These are phyloP conservation scores for Nyleta sp. DNA, from an alignment of 2,888 invertebrate genomes.

Conservation along the genomic window DNA sequence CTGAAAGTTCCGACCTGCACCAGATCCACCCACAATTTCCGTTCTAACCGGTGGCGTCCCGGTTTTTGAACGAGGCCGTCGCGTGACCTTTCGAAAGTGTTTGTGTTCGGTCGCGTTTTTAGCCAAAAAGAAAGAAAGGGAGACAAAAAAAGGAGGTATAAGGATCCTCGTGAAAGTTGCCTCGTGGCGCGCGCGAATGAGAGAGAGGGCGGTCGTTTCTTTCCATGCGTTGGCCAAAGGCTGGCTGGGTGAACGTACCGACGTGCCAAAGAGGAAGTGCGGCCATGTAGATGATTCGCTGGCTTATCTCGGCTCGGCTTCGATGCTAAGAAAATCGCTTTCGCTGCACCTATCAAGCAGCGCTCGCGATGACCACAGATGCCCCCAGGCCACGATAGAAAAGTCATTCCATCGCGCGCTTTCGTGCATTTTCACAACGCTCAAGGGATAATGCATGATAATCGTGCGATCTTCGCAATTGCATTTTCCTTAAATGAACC, in stretches of 20 bases:
- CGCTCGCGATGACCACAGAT: slow-evolving; percentile 69
- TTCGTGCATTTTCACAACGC: slow-evolving; percentile 60
- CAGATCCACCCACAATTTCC: slow-evolving; percentile 44
- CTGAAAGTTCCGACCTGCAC: no score
- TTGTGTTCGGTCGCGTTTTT: slow-evolving; percentile 61
- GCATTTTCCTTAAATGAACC: slow-evolving; percentile 51
- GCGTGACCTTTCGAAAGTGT: slow-evolving; percentile 74
- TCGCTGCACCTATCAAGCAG: slow-evolving; percentile 66
- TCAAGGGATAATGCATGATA: slow-evolving; percentile 47
- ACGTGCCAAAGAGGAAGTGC: slow-evolving; percentile 60
- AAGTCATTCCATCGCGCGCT: slow-evolving; percentile 49
- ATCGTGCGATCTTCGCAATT: slow-evolving; percentile 38
- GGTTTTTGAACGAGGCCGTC: slow-evolving; percentile 75
- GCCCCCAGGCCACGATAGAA: slow-evolving; percentile 65
- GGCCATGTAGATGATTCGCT: slow-evolving; percentile 58
- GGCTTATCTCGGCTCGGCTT: slow-evolving; percentile 53
- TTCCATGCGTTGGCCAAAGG: slow-evolving; percentile 67
- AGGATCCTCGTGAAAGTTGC: slow-evolving; percentile 75
- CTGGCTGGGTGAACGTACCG: slow-evolving; percentile 60
- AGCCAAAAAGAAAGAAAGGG: slow-evolving; percentile 47
- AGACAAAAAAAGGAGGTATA: slow-evolving; percentile 50
- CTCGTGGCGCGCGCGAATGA: slow-evolving; percentile 64
- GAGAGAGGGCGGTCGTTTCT: slow-evolving; percentile 33
- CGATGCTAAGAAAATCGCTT: slow-evolving; percentile 70
- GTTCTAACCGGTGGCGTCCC: slow-evolving; percentile 58